Evolutionary conservation across 2,113 vertebrate genomes (phyloP).

Genomic region (Rhabdomys dilectus): DNA sequence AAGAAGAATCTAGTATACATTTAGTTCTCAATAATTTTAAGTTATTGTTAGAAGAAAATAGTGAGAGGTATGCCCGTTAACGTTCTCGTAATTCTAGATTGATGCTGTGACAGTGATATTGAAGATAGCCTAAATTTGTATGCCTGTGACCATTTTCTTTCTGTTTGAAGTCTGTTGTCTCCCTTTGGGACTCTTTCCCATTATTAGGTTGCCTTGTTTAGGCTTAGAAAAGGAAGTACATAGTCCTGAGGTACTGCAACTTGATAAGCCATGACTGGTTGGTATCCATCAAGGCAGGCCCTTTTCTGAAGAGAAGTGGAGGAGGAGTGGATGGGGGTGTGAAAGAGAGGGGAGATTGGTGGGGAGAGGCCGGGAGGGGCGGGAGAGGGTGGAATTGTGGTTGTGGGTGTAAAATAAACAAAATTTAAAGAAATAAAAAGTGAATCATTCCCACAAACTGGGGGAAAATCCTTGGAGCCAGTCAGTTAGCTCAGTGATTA

Average conservation of each 20-base stretch:
- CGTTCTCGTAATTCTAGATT: slow-evolving; percentile 18
- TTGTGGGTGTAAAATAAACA: background rate
- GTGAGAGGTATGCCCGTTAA: background rate
- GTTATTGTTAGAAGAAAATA: background rate
- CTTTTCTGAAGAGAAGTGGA: background rate
- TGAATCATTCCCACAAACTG: background rate
- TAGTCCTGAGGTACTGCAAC: background rate
- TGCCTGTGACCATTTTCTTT: background rate
- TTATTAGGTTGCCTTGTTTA: background rate
- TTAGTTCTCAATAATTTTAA: slow-evolving; percentile 30
- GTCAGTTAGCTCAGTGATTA: background rate
- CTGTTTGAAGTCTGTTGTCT: slow-evolving; percentile 27
- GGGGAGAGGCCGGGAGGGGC: background rate
- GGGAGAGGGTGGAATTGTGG: background rate
- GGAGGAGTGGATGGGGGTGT: background rate
- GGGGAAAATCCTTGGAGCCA: background rate
- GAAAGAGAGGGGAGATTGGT: background rate
- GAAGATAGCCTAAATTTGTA: background rate
- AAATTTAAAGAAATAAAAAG: background rate
- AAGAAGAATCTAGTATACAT: background rate
- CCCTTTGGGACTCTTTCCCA: background rate
- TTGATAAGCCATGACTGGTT: background rate
- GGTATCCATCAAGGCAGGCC: background rate
- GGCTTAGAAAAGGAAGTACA: background rate
- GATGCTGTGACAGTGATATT: background rate